phyloP scores from a whole-genome alignment of 2,888 invertebrate species.

The Myopa testacea region DNA sequence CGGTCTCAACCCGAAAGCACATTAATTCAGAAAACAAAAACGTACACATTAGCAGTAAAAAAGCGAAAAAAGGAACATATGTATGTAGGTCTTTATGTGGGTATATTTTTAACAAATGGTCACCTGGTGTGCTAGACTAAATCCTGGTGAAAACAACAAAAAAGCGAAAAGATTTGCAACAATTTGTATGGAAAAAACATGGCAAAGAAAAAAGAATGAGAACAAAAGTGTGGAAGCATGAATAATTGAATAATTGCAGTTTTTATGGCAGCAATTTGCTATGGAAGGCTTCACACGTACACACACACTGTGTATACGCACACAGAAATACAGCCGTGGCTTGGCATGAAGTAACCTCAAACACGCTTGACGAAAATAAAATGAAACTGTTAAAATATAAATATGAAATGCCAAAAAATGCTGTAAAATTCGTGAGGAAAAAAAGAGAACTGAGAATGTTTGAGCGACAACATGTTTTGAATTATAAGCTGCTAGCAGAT shows the following conservation, averaged over 20 bases:
- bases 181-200: neutral
- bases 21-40: neutral
- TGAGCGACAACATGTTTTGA: conserved; percentile 19
- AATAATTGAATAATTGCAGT: conserved; percentile 23
- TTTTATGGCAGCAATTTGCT: neutral
- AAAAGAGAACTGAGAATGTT: neutral
- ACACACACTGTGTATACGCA: too few species aligned
- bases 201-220: neutral
- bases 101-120: neutral
- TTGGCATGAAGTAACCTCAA: too few species aligned
- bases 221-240: neutral
- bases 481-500: neutral
- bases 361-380: too few species aligned
- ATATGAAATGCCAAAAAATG: neutral
- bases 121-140: neutral
- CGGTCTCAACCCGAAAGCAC: too few species aligned
- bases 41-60: neutral
- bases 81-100: neutral
- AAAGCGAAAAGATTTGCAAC: neutral
- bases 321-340: too few species aligned
- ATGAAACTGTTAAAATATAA: neutral
- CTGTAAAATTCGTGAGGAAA: neutral
- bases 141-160: neutral
- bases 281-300: neutral
- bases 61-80: neutral